Percentiles rank a stretch among this genome's conserved stretches.
Evolutionary conservation across 2,113 vertebrate species (phyloP).

Genomic region (Bujurquina vittata): DNA sequence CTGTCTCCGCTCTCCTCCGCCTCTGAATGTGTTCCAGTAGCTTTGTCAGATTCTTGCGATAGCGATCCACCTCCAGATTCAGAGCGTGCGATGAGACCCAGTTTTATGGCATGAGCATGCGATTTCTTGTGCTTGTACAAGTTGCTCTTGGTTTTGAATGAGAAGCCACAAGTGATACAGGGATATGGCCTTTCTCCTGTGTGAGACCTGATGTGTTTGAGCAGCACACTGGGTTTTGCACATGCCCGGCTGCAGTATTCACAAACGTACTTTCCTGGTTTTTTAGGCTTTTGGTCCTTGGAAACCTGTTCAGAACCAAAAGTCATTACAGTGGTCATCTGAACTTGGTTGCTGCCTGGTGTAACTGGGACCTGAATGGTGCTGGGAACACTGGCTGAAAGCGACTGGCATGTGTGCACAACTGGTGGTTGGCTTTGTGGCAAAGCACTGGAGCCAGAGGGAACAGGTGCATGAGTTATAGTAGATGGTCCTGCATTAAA

Average conservation of each 20-base stretch:
- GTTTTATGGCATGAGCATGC: constrained; percentile 97
- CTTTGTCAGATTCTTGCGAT: constrained; percentile 92
- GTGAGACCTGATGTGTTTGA: constrained; percentile 98
- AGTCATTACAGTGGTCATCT: constrained; percentile 87
- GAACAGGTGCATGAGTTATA: constrained; percentile 81
- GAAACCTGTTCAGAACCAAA: constrained; percentile 87
- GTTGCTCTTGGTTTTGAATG: constrained; percentile 99
- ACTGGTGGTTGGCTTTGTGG: constrained; percentile 88
- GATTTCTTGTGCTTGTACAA: constrained; percentile 99
- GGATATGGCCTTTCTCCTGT: constrained; percentile 97
- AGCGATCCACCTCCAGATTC: constrained; percentile 87
- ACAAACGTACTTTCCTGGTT: constrained; percentile 96
- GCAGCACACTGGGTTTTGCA: constrained; percentile 96
- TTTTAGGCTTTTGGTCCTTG: constrained; percentile 98
- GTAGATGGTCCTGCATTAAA: constrained; percentile 84
- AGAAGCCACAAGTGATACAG: constrained; percentile 98
- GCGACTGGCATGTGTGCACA: constrained; percentile 85
- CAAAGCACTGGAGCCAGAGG: constrained; percentile 85
- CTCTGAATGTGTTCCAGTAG: constrained; percentile 90
- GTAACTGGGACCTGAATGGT: constrained; percentile 87
- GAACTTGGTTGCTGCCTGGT: constrained; percentile 87
- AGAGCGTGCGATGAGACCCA: constrained; percentile 89
- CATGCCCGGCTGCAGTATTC: constrained; percentile 95
- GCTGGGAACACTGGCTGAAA: constrained; percentile 85
- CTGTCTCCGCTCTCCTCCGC: constrained; percentile 93